These are phyloP conservation scores for Drosophila paucipuncta DNA, from an alignment of 2,888 invertebrate species.

Conservation along the genomic window DNA sequence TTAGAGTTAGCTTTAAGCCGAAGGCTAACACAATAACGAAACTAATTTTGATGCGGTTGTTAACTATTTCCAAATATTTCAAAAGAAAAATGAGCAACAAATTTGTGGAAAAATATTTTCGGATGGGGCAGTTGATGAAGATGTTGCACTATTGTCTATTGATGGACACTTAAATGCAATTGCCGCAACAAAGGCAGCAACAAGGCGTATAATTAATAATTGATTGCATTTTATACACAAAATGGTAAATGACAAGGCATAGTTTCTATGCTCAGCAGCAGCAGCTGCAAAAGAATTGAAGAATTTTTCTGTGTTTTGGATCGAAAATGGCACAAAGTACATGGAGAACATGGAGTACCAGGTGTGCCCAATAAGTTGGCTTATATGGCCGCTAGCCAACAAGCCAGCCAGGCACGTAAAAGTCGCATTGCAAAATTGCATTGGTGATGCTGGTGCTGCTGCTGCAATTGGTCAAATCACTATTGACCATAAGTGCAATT, in stretches of 20 bases:
- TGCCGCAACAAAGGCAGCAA: constrained; percentile 59
- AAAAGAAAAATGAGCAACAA: constrained; percentile 34
- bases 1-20: constrained; percentile 40
- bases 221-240: constrained; percentile 70
- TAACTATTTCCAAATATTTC: constrained; percentile 74
- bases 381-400: constrained; percentile 57
- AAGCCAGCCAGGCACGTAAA: constrained; percentile 46
- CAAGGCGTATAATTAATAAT: constrained; percentile 80
- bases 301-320: constrained; percentile 44
- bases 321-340: constrained; percentile 73
- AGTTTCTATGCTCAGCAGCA: constrained; percentile 20
- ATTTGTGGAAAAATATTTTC: constrained; percentile 20
- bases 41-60: constrained; percentile 82
- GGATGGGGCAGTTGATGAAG: constrained; percentile 54
- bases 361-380: constrained; percentile 69
- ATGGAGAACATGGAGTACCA: constrained; percentile 60
- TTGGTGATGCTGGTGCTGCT: constrained; percentile 35
- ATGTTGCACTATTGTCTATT: constrained; percentile 69
- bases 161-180: constrained; percentile 63
- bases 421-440: constrained; percentile 69
- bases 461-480: constrained; percentile 70
- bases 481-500: constrained; percentile 57
- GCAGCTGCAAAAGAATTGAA: constrained; percentile 52
- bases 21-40: constrained; percentile 81
- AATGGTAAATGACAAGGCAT: constrained; percentile 31